A percentile compares a stretch with the other conserved stretches of the same genome.
phyloP scores from a whole-genome alignment of 2,113 vertebrate species.

The Acinonyx jubatus region DNA sequence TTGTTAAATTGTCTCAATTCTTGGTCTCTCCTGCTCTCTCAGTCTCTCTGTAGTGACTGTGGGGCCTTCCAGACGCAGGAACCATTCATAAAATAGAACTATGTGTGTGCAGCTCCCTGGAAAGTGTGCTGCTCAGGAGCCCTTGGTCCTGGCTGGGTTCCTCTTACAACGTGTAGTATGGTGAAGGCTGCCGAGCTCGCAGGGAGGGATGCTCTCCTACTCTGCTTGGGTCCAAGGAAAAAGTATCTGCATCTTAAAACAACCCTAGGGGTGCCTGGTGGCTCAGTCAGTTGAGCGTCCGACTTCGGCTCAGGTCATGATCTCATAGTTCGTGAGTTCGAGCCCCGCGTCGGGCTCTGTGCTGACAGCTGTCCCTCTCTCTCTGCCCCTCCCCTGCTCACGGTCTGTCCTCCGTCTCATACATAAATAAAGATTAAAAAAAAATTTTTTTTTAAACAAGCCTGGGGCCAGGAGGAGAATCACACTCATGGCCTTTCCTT shows the following conservation, averaged over 20 bases:
- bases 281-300: too few relatives aligned
- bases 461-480: not conserved
- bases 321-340: too few relatives aligned
- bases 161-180: not conserved
- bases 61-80: too few relatives aligned
- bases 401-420: too few relatives aligned
- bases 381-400: too few relatives aligned
- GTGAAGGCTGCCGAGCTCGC: not conserved
- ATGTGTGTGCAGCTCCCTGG: accelerated
- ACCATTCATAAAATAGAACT: not conserved
- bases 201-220: not conserved
- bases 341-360: too few relatives aligned
- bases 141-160: not conserved
- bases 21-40: not conserved
- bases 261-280: too few relatives aligned
- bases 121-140: not conserved
- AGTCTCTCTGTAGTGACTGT: not conserved
- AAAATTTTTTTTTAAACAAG: too few relatives aligned
- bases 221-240: not conserved
- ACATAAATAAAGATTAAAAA: too few relatives aligned
- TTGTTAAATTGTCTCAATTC: not conserved
- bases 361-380: too few relatives aligned
- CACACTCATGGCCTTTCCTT: not conserved
- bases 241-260: not conserved
- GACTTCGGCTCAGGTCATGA: too few relatives aligned